Evolutionary conservation across 2,888 invertebrate species (phyloP), one percentile per base, ranked within the genome.

Genomic region (Sialis lutaria): DNA sequence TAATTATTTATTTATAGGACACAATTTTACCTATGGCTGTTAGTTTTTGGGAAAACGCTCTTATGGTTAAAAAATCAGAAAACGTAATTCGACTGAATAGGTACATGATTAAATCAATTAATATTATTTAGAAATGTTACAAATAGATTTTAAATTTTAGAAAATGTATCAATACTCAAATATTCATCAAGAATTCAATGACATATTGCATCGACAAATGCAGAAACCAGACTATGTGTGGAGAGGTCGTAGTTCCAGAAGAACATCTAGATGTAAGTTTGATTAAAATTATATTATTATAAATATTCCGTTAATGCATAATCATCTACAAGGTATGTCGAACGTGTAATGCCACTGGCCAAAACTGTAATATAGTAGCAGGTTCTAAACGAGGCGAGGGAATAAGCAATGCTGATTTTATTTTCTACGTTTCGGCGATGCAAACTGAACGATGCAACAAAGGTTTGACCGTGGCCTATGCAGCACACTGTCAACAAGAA

Each of bases 401-500:
- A 4, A 82, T 88, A 10, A 70, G 74, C 46, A 77, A 85, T 54
- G 82, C 92, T 0, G 96, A 98, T 68, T 98, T 97, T 64, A 82
- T 98, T 1, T 81, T 98, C 53, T 98, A 97, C 65, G 91, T 98
- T 6, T 95, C 95, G 5, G 93, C 96, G 0, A 79, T 90, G 59
- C 85, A 91, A 63, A 92, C 95, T 0, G 84, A 86, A 55, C 70
- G 95, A n/a, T 98, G 98, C 63, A 78, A 82, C 52, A 82, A 88
- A 54, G 88, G 88, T 0, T 71, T 86, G 51, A 95, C 96, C 0
- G 92, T 96, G 1, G 96, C 97, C 0, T 97, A 96, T 66, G 96
- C 97, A 1, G 95, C 96, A 0, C 97, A 98, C 64, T 98, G 98
- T 58, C 97, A 98, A 62, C 93, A 95, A 63, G 97, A 98, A 64